phyloP scores from a whole-genome alignment of 1,140 invertebrate species.

The Dryas iulia region DNA sequence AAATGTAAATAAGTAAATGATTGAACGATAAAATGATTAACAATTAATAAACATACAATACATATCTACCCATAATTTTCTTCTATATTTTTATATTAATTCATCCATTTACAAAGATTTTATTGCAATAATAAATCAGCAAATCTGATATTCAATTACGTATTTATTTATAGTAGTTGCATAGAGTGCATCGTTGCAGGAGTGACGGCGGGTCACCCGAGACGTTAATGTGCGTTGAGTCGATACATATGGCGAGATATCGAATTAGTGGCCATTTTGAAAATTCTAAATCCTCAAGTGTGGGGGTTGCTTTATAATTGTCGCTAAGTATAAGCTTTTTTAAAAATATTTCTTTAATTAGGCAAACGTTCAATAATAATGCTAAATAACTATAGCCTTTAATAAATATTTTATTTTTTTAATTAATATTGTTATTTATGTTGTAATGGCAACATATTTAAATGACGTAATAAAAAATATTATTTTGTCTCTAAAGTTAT shows the following conservation, averaged over 20 bases:
- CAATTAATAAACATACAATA: too few relatives aligned
- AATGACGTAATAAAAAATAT: too few relatives aligned
- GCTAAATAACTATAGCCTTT: too few relatives aligned
- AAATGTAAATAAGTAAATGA: too few relatives aligned
- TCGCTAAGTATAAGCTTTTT: background rate
- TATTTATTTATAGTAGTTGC: conserved; percentile 53
- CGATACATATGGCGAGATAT: conserved; percentile 57
- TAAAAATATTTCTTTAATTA: background rate
- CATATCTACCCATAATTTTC: too few relatives aligned
- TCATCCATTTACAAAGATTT: background rate
- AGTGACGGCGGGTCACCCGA: conserved; percentile 48
- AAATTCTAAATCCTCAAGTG: conserved; percentile 14
- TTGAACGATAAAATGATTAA: too few relatives aligned
- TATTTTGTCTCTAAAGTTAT: background rate
- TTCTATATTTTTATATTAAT: too few relatives aligned
- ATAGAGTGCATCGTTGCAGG: conserved; percentile 43
- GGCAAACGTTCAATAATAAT: too few relatives aligned
- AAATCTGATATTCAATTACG: conserved; percentile 26
- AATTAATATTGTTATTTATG: too few relatives aligned
- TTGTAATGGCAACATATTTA: too few relatives aligned
- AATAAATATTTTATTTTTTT: too few relatives aligned
- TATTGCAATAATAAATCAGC: conserved; percentile 19
- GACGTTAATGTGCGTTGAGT: conserved; percentile 57
- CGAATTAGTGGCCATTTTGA: conserved; percentile 49
- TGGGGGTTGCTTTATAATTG: background rate